phyloP scores from a whole-genome alignment of 1,140 invertebrate genomes.

The Dreissena rostriformis region DNA sequence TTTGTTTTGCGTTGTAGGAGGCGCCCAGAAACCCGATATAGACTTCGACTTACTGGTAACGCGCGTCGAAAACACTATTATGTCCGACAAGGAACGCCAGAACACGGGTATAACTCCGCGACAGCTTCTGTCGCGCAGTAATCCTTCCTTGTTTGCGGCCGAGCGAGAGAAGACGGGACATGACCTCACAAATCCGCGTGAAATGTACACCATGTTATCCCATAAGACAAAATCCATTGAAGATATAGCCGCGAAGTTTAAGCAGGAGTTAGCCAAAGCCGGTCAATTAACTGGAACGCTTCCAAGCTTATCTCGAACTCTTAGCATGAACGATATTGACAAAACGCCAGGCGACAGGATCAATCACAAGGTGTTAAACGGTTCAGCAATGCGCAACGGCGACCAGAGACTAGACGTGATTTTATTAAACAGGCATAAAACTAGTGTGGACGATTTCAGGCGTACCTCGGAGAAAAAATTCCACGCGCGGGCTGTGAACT shows the following conservation, averaged over 20 bases:
- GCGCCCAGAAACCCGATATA: not conserved
- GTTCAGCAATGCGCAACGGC: not conserved
- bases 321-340: constrained; percentile 50
- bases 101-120: constrained; percentile 28
- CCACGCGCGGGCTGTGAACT: constrained; percentile 1
- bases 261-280: constrained; percentile 44
- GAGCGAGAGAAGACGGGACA: not conserved
- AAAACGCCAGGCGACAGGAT: not conserved
- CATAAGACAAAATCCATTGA: constrained; percentile 49
- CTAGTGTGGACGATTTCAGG: constrained; percentile 12
- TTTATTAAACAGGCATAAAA: constrained; percentile 29
- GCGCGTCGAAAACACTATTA: constrained; percentile 31
- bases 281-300: constrained; percentile 26
- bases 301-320: constrained; percentile 36
- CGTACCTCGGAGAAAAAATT: not conserved
- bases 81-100: constrained; percentile 9
- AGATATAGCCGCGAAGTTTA: constrained; percentile 41
- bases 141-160: constrained; percentile 22
- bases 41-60: constrained; percentile 49
- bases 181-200: constrained; percentile 51
- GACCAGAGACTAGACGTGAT: constrained; percentile 26
- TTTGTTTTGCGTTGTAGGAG: too few relatives aligned
- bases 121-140: constrained; percentile 29
- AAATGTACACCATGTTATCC: constrained; percentile 46
- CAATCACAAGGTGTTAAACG: not conserved